Evolutionary conservation across 2,888 invertebrate genomes (phyloP).

Genomic region (Phaedon cochleariae): DNA sequence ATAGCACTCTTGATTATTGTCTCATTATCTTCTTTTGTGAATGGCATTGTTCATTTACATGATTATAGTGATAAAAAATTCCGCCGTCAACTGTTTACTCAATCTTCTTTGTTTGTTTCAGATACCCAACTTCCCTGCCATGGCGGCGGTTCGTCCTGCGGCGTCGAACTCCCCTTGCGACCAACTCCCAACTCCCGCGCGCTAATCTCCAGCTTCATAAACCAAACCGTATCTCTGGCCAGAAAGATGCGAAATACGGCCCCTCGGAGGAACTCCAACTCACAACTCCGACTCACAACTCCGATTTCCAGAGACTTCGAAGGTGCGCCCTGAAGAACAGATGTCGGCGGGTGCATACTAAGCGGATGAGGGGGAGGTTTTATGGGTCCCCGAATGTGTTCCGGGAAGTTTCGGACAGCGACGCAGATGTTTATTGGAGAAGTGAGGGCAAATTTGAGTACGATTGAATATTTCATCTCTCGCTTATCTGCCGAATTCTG

Average conservation of each 20-base stretch:
- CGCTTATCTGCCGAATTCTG: no score
- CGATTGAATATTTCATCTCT: not conserved
- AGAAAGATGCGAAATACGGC: constrained; percentile 40
- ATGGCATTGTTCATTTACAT: no score
- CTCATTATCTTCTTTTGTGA: no score
- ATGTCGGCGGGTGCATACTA: constrained; percentile 50
- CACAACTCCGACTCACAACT: no score
- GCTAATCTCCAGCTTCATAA: not conserved
- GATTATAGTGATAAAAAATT: no score
- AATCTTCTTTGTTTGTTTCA: no score
- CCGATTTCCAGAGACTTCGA: constrained; percentile 18
- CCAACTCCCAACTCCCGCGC: not conserved
- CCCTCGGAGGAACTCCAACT: constrained; percentile 40
- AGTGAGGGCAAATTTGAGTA: not conserved
- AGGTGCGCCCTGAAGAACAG: constrained; percentile 42
- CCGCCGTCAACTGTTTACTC: no score
- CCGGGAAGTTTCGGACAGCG: constrained; percentile 14
- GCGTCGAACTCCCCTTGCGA: no score
- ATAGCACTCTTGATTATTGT: no score
- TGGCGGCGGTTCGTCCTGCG: no score
- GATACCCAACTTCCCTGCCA: no score
- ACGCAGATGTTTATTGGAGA: not conserved
- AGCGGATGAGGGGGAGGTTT: constrained; percentile 46
- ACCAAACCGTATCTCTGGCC: constrained; percentile 11
- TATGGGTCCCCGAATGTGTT: constrained; percentile 49